A percentile compares a stretch with the other conserved stretches of the same genome.
These are phyloP conservation scores for Carlito syrichta DNA, from an alignment of 2,113 vertebrate genomes.

Conservation along the genomic window DNA sequence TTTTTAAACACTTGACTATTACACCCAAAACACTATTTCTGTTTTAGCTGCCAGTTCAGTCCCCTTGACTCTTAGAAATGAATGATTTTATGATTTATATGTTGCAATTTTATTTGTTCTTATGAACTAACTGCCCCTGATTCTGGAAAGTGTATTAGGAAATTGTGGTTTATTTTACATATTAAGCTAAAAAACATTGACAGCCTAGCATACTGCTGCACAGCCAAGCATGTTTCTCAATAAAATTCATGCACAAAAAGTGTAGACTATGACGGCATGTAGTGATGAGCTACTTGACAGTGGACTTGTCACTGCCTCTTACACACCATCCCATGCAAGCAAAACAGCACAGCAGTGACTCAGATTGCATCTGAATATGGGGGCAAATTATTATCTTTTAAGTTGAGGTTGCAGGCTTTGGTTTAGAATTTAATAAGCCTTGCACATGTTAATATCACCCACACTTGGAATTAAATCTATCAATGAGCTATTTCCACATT, in stretches of 20 bases:
- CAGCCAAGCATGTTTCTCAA: neutral
- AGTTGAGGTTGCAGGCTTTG: neutral
- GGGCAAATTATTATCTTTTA: neutral
- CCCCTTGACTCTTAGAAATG: slow-evolving; percentile 38
- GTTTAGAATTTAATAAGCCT: neutral
- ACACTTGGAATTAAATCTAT: neutral
- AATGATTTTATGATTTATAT: slow-evolving; percentile 45
- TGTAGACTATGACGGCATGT: neutral
- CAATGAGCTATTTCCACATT: neutral
- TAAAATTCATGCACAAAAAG: neutral
- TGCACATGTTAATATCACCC: neutral
- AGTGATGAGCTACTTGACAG: neutral
- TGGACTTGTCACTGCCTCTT: neutral
- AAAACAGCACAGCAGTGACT: neutral
- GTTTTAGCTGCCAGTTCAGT: slow-evolving; percentile 32
- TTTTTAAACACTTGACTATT: slow-evolving; percentile 42
- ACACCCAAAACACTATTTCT: slow-evolving; percentile 23
- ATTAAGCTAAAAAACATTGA: slow-evolving; percentile 16
- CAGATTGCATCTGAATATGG: neutral
- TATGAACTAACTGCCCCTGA: slow-evolving; percentile 13
- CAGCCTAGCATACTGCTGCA: neutral
- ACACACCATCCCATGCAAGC: neutral
- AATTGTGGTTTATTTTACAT: slow-evolving; percentile 40
- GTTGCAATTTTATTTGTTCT: neutral
- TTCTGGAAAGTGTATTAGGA: slow-evolving; percentile 24